phyloP scores from a whole-genome alignment of 2,113 vertebrate genomes.

The Burhinus oedicnemus region DNA sequence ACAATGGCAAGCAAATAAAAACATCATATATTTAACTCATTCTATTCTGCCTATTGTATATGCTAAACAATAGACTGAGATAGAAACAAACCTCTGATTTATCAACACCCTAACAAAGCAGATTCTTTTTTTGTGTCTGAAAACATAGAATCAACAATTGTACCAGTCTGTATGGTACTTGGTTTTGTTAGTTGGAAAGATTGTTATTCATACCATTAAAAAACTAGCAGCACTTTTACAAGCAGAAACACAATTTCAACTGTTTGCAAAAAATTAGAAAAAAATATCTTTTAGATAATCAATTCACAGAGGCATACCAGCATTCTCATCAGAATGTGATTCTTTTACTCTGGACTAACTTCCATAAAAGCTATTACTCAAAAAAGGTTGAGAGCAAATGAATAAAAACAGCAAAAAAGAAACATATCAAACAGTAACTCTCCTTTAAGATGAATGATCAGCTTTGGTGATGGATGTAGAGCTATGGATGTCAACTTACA shows the following conservation, averaged over 20 bases:
- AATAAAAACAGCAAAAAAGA: neutral
- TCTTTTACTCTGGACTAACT: neutral
- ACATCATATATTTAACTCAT: neutral
- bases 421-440: neutral
- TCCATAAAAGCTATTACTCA: neutral
- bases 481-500: neutral
- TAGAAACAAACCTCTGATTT: neutral
- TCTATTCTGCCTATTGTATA: neutral
- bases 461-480: neutral
- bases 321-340: neutral
- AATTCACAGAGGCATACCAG: neutral
- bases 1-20: constrained; percentile 13
- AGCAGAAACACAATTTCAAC: constrained; percentile 6
- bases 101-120: neutral
- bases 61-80: neutral
- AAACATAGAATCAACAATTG: neutral
- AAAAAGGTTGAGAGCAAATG: neutral
- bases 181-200: neutral
- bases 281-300: neutral
- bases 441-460: neutral
- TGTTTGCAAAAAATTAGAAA: neutral
- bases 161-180: neutral
- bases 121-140: neutral
- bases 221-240: neutral
- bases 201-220: neutral